Evolutionary conservation across 1,140 invertebrate genomes (phyloP).

Genomic region (Drosophila tristis): DNA sequence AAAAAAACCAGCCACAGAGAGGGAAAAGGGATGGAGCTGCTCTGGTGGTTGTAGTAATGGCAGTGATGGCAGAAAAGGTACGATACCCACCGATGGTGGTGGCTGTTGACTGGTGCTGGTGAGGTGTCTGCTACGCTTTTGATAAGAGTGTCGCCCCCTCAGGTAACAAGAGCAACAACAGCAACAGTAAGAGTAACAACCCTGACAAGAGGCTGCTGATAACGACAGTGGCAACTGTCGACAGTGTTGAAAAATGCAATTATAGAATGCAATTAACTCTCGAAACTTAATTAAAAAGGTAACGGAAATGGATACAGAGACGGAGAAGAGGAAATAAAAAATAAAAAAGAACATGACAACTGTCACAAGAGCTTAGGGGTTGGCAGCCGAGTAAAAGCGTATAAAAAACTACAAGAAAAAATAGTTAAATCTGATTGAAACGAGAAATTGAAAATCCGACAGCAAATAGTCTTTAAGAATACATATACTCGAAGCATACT

Average conservation of each 20-base stretch:
- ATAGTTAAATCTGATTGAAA: constrained; percentile 48
- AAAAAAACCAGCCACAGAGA: constrained; percentile 18
- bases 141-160: constrained; percentile 36
- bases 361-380: constrained; percentile 4
- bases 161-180: constrained; percentile 35
- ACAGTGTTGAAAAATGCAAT: constrained; percentile 75
- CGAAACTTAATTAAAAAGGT: constrained; percentile 54
- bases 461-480: constrained; percentile 30
- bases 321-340: constrained; percentile 6
- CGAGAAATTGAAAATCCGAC: constrained; percentile 59
- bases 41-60: background rate
- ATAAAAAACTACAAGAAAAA: constrained; percentile 5
- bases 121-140: constrained; percentile 26
- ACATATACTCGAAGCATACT: background rate
- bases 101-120: constrained; percentile 10
- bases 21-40: constrained; percentile 9
- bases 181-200: constrained; percentile 17
- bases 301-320: constrained; percentile 49
- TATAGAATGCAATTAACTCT: constrained; percentile 71
- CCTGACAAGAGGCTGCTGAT: constrained; percentile 15
- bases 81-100: background rate
- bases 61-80: background rate
- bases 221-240: constrained; percentile 10
- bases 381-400: background rate
- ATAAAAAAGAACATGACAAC: no score